Conservation (phyloP, 1,140 invertebrate species). For the Aphis craccivora region DNA sequence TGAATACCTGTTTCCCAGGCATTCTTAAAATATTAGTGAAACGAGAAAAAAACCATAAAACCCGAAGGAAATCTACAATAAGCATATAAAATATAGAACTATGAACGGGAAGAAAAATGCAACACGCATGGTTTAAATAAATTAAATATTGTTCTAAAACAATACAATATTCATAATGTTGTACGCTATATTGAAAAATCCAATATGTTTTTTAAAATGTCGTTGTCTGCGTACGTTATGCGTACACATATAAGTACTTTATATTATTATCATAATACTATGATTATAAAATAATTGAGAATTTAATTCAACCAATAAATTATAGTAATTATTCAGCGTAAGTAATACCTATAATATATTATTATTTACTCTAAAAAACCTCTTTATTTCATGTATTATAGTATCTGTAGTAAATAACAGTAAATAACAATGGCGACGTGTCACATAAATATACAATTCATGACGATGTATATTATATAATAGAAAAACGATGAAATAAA, state of each 20-base stretch:
- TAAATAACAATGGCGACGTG: not conserved
- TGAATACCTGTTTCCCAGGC: conserved; percentile 58
- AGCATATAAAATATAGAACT: conserved; percentile 1
- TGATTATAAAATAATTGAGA: not conserved
- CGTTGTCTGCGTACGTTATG: not conserved
- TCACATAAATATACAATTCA: not conserved
- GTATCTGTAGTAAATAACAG: not conserved
- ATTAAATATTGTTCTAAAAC: not conserved
- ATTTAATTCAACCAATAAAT: not conserved
- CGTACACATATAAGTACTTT: not conserved
- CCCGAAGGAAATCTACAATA: conserved; percentile 12
- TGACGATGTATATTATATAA: not conserved
- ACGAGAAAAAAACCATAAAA: not conserved
- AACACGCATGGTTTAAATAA: not conserved
- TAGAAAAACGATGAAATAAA: not conserved
- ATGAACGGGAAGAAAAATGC: not conserved
- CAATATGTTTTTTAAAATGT: not conserved
- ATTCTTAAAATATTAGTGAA: conserved; percentile 60
- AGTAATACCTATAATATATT: not conserved
- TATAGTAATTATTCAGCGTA: not conserved
- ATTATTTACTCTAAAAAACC: not conserved
- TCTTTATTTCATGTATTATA: not conserved
- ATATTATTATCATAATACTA: not conserved
- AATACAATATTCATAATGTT: not conserved
- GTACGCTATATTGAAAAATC: not conserved